phyloP scores from a whole-genome alignment of 1,140 invertebrate genomes.

The Amyelois transitella region DNA sequence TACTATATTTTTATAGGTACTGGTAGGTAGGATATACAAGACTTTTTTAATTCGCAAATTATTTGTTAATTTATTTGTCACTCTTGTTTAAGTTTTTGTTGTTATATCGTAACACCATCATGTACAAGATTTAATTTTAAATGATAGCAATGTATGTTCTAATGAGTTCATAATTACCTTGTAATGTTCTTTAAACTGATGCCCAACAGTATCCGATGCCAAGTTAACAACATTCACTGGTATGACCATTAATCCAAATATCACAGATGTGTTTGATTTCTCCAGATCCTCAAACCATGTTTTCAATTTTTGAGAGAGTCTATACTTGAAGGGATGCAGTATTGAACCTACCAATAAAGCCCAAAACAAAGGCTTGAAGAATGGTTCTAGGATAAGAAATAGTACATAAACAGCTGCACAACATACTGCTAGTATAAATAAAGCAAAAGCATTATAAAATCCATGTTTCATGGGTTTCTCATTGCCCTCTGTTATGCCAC shows the following conservation, averaged over 20 bases:
- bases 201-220: slow-evolving; percentile 82
- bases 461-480: slow-evolving; percentile 92
- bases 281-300: slow-evolving; percentile 82
- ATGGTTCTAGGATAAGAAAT: slow-evolving; percentile 87
- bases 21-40: no score
- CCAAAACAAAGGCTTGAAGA: slow-evolving; percentile 94
- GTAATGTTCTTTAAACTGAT: slow-evolving; percentile 76
- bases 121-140: no score
- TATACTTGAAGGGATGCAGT: slow-evolving; percentile 90
- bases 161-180: no score
- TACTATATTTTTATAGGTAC: no score
- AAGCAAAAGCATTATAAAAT: slow-evolving; percentile 88
- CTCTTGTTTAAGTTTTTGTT: no score
- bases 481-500: slow-evolving; percentile 66
- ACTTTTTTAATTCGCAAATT: no score
- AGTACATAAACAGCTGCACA: slow-evolving; percentile 84
- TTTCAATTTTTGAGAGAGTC: slow-evolving; percentile 80
- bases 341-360: slow-evolving; percentile 93
- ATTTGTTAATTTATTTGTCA: no score
- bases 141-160: no score
- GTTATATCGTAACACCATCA: background rate
- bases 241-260: slow-evolving; percentile 82
- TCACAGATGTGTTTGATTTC: slow-evolving; percentile 75
- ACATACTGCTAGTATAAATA: slow-evolving; percentile 80
- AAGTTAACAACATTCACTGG: slow-evolving; percentile 83